Evolutionary conservation across 2,888 invertebrate genomes (phyloP).

Genomic region (Euplagia quadripunctaria): DNA sequence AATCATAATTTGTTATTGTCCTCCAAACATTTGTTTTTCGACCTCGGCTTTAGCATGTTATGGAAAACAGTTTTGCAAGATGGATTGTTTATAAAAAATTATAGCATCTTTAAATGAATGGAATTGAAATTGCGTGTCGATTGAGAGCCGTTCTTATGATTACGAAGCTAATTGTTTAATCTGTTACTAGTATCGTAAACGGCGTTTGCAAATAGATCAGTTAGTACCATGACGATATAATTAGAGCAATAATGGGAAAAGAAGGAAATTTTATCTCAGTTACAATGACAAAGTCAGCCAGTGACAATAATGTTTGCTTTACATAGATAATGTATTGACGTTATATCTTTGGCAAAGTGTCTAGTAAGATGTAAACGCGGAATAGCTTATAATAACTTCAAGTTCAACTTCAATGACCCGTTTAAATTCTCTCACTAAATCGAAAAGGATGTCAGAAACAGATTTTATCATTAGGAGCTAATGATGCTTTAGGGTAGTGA

Average conservation of each 20-base stretch:
- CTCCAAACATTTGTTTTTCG: constrained; percentile 42
- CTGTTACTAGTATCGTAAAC: not conserved
- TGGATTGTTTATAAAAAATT: not conserved
- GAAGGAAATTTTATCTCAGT: not conserved
- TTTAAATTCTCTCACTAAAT: not conserved
- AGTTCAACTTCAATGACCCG: not conserved
- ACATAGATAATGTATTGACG: not conserved
- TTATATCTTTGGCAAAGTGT: not conserved
- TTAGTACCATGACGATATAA: not conserved
- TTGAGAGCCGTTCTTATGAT: not conserved
- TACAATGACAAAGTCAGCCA: not conserved
- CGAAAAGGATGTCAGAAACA: not conserved
- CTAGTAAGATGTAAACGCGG: not conserved
- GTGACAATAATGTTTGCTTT: not conserved
- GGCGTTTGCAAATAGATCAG: not conserved
- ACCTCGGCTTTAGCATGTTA: constrained; percentile 58
- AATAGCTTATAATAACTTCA: not conserved
- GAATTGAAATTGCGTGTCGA: not conserved
- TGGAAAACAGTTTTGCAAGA: constrained; percentile 46
- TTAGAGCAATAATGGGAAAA: constrained; percentile 8
- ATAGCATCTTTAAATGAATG: not conserved
- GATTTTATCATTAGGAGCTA: not conserved
- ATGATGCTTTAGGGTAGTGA: not conserved
- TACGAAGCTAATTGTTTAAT: not conserved
- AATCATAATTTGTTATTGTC: constrained; percentile 49